These are phyloP conservation scores for Limnephilus lunatus DNA, from an alignment of 2,888 invertebrate genomes.

Conservation along the genomic window DNA sequence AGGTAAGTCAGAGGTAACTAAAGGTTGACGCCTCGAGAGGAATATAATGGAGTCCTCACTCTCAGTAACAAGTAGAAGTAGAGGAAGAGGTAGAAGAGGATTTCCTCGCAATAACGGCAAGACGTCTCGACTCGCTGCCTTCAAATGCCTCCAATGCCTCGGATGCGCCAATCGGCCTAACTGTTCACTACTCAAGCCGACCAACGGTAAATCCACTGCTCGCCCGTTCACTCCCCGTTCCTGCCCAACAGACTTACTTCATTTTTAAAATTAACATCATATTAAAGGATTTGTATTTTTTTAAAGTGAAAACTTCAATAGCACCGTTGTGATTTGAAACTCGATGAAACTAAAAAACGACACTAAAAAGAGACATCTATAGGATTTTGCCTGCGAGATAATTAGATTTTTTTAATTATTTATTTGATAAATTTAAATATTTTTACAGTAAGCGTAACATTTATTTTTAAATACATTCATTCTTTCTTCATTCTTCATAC, in stretches of 20 bases:
- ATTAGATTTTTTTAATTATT: too few species aligned
- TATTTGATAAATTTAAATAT: too few species aligned
- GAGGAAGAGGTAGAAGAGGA: neutral
- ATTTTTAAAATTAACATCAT: neutral
- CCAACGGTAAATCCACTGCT: neutral
- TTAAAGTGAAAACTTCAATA: too few species aligned
- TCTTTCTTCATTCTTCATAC: too few species aligned
- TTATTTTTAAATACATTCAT: too few species aligned
- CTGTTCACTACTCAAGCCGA: neutral
- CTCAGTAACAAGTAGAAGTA: neutral
- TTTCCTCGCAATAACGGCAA: neutral
- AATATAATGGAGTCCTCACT: neutral
- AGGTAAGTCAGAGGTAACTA: neutral
- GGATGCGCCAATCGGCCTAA: neutral
- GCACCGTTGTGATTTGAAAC: too few species aligned
- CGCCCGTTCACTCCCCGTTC: neutral
- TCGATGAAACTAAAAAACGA: too few species aligned
- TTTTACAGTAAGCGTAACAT: too few species aligned
- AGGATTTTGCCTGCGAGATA: too few species aligned
- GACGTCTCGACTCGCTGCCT: slow-evolving; percentile 12
- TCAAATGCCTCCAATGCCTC: too few species aligned
- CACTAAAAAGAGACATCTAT: too few species aligned
- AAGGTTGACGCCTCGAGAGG: neutral
- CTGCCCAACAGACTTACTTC: neutral
- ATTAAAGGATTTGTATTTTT: neutral